phyloP scores from a whole-genome alignment of 2,113 vertebrate genomes.

The Gnathonemus longibarbis region DNA sequence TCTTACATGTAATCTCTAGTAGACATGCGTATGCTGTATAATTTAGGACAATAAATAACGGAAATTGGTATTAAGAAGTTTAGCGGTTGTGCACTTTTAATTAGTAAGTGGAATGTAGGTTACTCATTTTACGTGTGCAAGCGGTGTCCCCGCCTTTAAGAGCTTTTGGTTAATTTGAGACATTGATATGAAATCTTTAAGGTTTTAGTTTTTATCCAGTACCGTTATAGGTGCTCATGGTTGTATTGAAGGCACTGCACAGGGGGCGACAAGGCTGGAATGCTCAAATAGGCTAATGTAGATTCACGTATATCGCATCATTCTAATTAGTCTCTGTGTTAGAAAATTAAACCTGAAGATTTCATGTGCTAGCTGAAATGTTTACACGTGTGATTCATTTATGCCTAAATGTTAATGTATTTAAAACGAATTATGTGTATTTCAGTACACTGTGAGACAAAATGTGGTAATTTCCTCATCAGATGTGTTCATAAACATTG shows the following conservation, averaged over 20 bases:
- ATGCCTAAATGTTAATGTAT: not conserved
- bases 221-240: not conserved
- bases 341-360: not conserved
- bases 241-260: not conserved
- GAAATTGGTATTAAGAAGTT: not conserved
- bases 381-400: not conserved
- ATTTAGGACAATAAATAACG: not conserved
- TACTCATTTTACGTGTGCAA: not conserved
- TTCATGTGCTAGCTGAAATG: not conserved
- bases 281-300: not conserved
- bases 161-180: not conserved
- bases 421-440: not conserved
- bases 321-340: not conserved
- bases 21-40: not conserved
- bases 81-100: not conserved
- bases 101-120: not conserved
- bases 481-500: not conserved
- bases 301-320: not conserved
- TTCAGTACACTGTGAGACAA: not conserved
- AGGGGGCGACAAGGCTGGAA: not conserved
- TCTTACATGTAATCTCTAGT: not conserved
- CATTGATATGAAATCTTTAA: not conserved
- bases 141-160: not conserved
- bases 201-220: not conserved
- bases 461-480: not conserved